Evolutionary conservation across 2,113 vertebrate species (phyloP), one percentile per base, ranked within the genome.

Genomic region (Prochilodus magdalenae): DNA sequence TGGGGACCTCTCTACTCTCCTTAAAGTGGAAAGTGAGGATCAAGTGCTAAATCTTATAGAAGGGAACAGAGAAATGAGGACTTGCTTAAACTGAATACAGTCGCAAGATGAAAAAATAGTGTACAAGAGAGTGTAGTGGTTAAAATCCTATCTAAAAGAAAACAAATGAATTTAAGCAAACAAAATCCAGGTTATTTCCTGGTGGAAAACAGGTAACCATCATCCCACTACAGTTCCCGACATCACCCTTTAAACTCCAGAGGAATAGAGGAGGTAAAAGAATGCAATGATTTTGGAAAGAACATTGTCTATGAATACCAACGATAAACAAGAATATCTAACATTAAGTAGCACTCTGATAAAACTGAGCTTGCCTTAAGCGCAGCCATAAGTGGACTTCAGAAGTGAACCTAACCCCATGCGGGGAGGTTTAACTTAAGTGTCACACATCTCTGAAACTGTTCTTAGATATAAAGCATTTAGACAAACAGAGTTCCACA

Each of bases 311-410:
- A 44, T 73, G 79, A 57, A 83, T 67, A n/a, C 27, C 70, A 73
- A 16, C 30, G 20, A n/a, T 55, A 69, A 69, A 60, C 36, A 11
- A 65, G 30, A 33, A 26, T 24, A n/a, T 16, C 24, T 60, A 16
- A 60, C 73, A 27, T 36, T 36, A 44, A 72, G 67, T 36, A 16
- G 49, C 62, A 53, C 11, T 36, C 44, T 55, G 36, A 26, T 71
- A 77, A 77, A 83, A 63, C 26, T 30, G 6, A 44, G n/a, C 16
- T 24, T 53, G n/a, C 22, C 51, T 73, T 77, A 60, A 77, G 65
- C 20, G 18, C 29, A 63, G 81, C 40, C 30, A 81, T 84, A 78
- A 74, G 73, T 40, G 74, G 78, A 81, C 82, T 78, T 86, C 65
- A 82, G 49, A 49, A 16, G 51, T 8, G 66, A 76, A 55, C 57